Percentiles rank a stretch among this genome's conserved stretches.
Evolutionary conservation across 2,888 invertebrate species (phyloP).

Genomic region (Eledone cirrhosa): DNA sequence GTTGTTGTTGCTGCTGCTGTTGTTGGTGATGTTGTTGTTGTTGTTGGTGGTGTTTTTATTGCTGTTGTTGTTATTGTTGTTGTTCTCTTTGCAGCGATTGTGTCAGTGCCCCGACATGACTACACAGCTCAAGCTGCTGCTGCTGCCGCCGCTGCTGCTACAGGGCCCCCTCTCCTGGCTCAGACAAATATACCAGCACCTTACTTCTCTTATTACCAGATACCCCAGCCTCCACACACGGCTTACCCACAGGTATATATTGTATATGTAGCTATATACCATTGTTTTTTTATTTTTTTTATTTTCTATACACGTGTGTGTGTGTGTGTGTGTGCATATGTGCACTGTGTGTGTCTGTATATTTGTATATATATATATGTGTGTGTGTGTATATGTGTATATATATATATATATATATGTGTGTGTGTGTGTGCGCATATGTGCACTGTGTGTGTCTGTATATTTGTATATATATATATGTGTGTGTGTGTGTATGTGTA

Average conservation of each 20-base stretch:
- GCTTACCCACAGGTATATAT: conserved; percentile 28
- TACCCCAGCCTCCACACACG: conserved; percentile 29
- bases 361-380: too few relatives aligned
- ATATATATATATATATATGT: too few relatives aligned
- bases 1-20: too few relatives aligned
- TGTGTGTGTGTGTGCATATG: too few relatives aligned
- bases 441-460: too few relatives aligned
- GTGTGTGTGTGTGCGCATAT: too few relatives aligned
- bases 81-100: conserved; percentile 41
- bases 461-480: too few relatives aligned
- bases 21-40: too few relatives aligned
- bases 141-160: conserved; percentile 48
- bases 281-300: neutral
- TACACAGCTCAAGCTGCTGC: conserved; percentile 45
- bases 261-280: neutral
- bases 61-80: neutral
- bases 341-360: too few relatives aligned
- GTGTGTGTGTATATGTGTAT: too few relatives aligned
- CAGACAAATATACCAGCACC: conserved; percentile 34
- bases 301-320: neutral
- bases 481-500: too few relatives aligned
- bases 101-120: conserved; percentile 45
- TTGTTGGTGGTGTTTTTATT: neutral
- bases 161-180: conserved; percentile 51
- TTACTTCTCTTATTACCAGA: neutral